These are phyloP conservation scores for Eudemis profundana DNA, from an alignment of 2,888 invertebrate species.

Conservation along the genomic window DNA sequence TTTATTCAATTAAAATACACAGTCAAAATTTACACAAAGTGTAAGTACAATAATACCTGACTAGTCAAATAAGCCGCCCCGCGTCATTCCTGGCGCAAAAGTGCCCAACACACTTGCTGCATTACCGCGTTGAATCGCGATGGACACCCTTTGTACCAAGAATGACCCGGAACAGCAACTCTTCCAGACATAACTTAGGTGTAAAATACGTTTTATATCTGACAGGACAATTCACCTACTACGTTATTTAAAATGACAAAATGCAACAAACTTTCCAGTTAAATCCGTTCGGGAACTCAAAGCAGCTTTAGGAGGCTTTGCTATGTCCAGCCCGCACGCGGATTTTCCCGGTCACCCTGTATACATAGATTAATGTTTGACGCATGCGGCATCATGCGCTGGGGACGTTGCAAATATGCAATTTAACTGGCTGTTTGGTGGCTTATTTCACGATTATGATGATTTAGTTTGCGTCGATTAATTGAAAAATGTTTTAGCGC, in stretches of 20 bases:
- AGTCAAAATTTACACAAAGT: too few species aligned
- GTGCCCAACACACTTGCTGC: too few species aligned
- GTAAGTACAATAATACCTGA: too few species aligned
- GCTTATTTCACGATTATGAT: neutral
- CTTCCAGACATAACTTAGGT: neutral
- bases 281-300: constrained; percentile 76
- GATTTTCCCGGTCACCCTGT: constrained; percentile 67
- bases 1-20: too few species aligned
- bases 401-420: constrained; percentile 32
- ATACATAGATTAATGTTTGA: constrained; percentile 70
- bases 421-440: constrained; percentile 14
- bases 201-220: neutral
- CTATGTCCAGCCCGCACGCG: constrained; percentile 69
- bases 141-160: too few species aligned
- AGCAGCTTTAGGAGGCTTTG: constrained; percentile 75
- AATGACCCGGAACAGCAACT: too few species aligned
- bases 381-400: constrained; percentile 60
- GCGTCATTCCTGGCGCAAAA: too few species aligned
- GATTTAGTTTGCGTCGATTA: too few species aligned
- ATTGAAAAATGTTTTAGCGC: too few species aligned
- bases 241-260: constrained; percentile 61
- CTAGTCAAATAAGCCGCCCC: too few species aligned
- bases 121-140: too few species aligned
- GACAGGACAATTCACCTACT: constrained; percentile 27
- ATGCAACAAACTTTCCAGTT: constrained; percentile 68